phyloP scores from a whole-genome alignment of 2,888 invertebrate genomes.

The Cyaniris semiargus region DNA sequence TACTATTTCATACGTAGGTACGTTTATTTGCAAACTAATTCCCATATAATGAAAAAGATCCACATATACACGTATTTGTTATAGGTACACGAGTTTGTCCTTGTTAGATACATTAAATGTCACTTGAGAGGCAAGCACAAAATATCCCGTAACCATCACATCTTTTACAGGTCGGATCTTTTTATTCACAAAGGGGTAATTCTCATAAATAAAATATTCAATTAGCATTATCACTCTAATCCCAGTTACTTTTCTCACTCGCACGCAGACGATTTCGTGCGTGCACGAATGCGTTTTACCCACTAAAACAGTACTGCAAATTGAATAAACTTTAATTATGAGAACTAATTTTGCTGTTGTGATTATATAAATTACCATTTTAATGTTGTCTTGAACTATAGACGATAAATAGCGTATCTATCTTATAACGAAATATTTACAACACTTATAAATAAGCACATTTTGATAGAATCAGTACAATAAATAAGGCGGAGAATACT shows the following conservation, averaged over 20 bases:
- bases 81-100: too few species aligned
- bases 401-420: neutral
- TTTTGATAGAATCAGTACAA: conserved; percentile 2
- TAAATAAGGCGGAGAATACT: neutral
- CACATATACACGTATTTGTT: too few species aligned
- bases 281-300: neutral
- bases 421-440: neutral
- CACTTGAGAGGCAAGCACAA: too few species aligned
- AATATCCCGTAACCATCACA: too few species aligned
- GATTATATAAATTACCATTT: neutral
- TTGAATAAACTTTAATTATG: neutral
- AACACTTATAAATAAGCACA: neutral
- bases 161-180: too few species aligned
- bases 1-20: conserved; percentile 19
- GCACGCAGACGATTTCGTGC: neutral
- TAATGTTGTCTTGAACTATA: too few species aligned
- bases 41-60: too few species aligned
- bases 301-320: neutral
- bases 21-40: neutral
- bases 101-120: too few species aligned
- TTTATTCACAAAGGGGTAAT: too few species aligned
- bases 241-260: too few species aligned
- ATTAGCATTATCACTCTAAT: too few species aligned
- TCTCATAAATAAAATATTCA: too few species aligned
- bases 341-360: neutral